A percentile compares a stretch with the other conserved stretches of the same genome.
Evolutionary conservation across 2,113 vertebrate genomes (phyloP).

Genomic region (Trogon melanurus): DNA sequence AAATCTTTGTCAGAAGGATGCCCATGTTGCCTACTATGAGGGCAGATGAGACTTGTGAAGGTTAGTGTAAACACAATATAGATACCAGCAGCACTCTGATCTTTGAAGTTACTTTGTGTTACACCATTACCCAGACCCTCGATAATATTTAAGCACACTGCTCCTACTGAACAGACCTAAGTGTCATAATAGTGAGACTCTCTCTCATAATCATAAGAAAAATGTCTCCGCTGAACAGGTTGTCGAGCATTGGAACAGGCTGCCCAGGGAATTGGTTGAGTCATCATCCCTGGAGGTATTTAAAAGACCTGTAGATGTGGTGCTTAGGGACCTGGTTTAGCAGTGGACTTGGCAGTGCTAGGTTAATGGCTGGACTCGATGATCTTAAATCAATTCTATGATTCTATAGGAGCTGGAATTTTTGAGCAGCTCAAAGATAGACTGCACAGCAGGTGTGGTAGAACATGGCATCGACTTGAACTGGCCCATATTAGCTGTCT

Average conservation of each 20-base stretch:
- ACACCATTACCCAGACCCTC: not conserved
- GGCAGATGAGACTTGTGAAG: not conserved
- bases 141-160: not conserved
- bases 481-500: not conserved
- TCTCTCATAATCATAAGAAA: too few relatives aligned
- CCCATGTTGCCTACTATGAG: not conserved
- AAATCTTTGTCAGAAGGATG: not conserved
- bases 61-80: not conserved
- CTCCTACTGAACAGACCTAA: not conserved
- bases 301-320: too few relatives aligned
- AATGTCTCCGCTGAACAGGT: too few relatives aligned
- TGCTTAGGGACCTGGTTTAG: too few relatives aligned
- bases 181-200: too few relatives aligned
- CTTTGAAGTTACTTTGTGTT: not conserved
- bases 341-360: too few relatives aligned
- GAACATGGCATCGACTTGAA: fast-evolving
- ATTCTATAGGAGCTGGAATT: not conserved
- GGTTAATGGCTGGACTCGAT: too few relatives aligned
- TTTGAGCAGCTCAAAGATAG: not conserved
- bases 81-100: not conserved
- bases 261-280: too few relatives aligned
- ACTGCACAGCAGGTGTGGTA: not conserved
- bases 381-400: too few relatives aligned
- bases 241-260: too few relatives aligned
- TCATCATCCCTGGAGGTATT: too few relatives aligned